Evolutionary conservation across 1,140 invertebrate species (phyloP), one percentile per base, ranked within the genome.

Genomic region (Trypoxylus dichotomus): DNA sequence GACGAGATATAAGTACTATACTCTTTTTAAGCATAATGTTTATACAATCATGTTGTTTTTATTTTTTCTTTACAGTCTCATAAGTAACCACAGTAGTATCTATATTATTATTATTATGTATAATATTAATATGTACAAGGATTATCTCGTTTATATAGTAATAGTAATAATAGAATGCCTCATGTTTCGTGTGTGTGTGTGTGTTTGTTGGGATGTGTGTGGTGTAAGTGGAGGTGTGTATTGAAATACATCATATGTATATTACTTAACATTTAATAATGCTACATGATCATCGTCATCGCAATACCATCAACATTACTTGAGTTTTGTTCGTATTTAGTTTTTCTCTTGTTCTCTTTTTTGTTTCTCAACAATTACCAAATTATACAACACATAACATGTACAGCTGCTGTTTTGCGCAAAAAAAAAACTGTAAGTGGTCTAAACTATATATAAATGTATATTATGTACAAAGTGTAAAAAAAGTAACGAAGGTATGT

Each of bases 331-430:
- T 37, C 10, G 10, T 8, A 37, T 37, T 37, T 32, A 2, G 29
- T 32, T 32, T 32, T 32, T 37, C 47, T 21, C 5, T 19, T 58
- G 15, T 58, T 58, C 13, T 58, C 3, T 58, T 8, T 24, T 11
- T 68, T 27, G 11, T 27, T 63, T 24, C 21, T 19, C 60, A 25
- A 19, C 25, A 6, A 24, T 63, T 63, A 25, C 25, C 60, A 21
- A 19, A 58, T 32, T 79, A 63, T 68, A 54, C 47, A 54, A 84
- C 84, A 84, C 81, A 78, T 82, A 83, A 80, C 83, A 83, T 82
- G 84, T 83, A 78, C 80, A 83, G 60, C 27, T 82, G 79, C 83
- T 80, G 82, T 80, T n/a, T 32, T 15, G 60, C 60, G 43, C 19
- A 3, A 68, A 68, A 68, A 13, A 58, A 47, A 71, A 78, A 78